A percentile compares a stretch with the other conserved stretches of the same genome.
Evolutionary conservation across 2,797 vertebrate genomes (phyloP).

Genomic region (Gymnocypris eckloni): DNA sequence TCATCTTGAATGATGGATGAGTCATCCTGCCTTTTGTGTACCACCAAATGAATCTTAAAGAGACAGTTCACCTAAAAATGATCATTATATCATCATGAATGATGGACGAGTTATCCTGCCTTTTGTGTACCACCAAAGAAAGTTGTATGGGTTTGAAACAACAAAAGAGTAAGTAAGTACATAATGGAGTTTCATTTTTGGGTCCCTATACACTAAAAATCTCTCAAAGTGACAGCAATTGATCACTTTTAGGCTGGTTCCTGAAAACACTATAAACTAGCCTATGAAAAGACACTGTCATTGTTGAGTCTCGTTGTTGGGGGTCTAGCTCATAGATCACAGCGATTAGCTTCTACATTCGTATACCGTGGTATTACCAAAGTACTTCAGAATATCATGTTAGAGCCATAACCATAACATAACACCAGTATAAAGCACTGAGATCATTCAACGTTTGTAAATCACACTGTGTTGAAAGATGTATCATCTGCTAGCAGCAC

Average conservation of each 20-base stretch:
- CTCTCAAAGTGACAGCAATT: too few relatives aligned
- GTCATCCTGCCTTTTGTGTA: background rate
- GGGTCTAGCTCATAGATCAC: background rate
- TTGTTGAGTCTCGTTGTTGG: background rate
- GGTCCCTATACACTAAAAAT: background rate
- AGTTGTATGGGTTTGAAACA: background rate
- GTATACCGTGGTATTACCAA: background rate
- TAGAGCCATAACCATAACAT: background rate
- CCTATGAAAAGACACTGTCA: background rate
- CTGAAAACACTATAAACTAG: background rate
- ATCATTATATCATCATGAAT: background rate
- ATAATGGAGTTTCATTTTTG: background rate
- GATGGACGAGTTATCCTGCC: background rate
- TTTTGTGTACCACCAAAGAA: background rate
- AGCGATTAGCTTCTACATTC: background rate
- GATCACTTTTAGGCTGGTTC: background rate
- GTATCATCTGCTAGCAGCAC: background rate
- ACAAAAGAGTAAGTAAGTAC: background rate
- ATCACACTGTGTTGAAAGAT: slow-evolving; percentile 18
- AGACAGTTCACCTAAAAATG: background rate
- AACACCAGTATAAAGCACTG: background rate
- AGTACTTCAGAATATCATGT: background rate
- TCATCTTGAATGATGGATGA: background rate
- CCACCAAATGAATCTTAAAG: background rate
- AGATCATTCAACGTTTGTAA: background rate